Conservation (phyloP, 1,140 invertebrate genomes). For the Drosophila albomicans region DNA sequence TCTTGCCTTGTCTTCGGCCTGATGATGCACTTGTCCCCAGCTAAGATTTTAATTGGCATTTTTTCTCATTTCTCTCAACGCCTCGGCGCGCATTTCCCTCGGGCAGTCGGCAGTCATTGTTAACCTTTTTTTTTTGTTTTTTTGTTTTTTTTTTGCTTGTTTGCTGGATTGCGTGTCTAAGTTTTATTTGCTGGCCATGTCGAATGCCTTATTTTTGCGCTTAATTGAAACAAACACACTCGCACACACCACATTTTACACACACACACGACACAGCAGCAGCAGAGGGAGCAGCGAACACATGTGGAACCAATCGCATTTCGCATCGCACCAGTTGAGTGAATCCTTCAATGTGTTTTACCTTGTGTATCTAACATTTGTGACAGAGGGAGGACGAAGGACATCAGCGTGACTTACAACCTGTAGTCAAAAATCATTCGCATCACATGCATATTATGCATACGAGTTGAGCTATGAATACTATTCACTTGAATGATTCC, state of each 20-base stretch:
- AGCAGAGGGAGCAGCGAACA: neutral
- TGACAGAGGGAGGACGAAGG: neutral
- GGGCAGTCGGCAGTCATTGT: neutral
- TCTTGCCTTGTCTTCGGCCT: constrained; percentile 18
- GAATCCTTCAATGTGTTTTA: constrained; percentile 33
- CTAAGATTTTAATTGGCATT: constrained; percentile 83
- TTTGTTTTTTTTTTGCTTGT: constrained; percentile 2
- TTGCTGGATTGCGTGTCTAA: constrained; percentile 65
- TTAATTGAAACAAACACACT: constrained; percentile 72
- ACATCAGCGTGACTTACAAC: neutral
- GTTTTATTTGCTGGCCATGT: constrained; percentile 81
- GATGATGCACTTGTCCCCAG: constrained; percentile 71
- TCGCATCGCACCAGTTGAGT: constrained; percentile 60
- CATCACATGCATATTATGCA: neutral
- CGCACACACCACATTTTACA: constrained; percentile 20
- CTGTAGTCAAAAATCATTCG: constrained; percentile 1
- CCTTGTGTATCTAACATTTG: no score
- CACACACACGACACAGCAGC: neutral
- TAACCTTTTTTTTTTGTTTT: constrained; percentile 27
- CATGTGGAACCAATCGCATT: constrained; percentile 74
- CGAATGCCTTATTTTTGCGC: constrained; percentile 52
- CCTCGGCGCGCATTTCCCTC: constrained; percentile 1
- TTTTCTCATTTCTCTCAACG: constrained; percentile 43
- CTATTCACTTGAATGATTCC: neutral
- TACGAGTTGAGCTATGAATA: neutral